phyloP scores from a whole-genome alignment of 2,113 vertebrate species.

The Pseudopodoces humilis region DNA sequence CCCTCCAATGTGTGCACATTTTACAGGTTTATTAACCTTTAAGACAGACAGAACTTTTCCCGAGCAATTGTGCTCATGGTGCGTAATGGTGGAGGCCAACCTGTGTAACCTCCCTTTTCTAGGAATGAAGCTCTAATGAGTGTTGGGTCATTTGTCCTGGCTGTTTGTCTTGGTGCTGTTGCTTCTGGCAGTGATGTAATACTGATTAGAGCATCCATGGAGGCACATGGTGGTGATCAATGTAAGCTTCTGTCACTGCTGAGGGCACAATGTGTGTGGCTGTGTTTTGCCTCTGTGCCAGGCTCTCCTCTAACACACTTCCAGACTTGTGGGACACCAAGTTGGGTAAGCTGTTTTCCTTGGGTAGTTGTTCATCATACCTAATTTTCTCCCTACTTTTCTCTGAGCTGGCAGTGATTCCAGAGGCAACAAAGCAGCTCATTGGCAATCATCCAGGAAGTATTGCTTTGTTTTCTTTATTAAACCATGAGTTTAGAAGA shows the following conservation, averaged over 20 bases:
- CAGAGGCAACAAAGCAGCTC: conserved; percentile 23
- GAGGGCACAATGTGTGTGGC: not conserved
- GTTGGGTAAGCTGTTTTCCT: not conserved
- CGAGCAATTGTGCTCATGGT: accelerated
- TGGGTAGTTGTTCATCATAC: not conserved
- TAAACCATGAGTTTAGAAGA: conserved; percentile 35
- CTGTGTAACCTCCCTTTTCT: not conserved
- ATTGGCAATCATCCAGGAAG: conserved; percentile 18
- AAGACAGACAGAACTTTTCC: not conserved
- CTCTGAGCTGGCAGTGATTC: not conserved
- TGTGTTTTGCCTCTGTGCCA: not conserved
- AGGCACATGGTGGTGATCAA: not conserved
- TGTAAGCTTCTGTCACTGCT: not conserved
- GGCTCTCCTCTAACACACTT: not conserved
- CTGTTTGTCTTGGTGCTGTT: not conserved
- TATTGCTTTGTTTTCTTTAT: conserved; percentile 49
- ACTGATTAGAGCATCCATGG: not conserved
- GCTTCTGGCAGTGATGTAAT: not conserved
- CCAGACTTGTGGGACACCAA: accelerated
- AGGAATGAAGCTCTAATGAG: not conserved
- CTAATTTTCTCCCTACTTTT: not conserved
- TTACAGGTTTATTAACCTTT: not conserved
- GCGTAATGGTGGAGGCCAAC: accelerated
- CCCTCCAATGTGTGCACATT: not conserved
- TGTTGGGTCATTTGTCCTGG: not conserved